These are phyloP conservation scores for Channallabes apus DNA, from an alignment of 2,797 vertebrate species.

Conservation along the genomic window DNA sequence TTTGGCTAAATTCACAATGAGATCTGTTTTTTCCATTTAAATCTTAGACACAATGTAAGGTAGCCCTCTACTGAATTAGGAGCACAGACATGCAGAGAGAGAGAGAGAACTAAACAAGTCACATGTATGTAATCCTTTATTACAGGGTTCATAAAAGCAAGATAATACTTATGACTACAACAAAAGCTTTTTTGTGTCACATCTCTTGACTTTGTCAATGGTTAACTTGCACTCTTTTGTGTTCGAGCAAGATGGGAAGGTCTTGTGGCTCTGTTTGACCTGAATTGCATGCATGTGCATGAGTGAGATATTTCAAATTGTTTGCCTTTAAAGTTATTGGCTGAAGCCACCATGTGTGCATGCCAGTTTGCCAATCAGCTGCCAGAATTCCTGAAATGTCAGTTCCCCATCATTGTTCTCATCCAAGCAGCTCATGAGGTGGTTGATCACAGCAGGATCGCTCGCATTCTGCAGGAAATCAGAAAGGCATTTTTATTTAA, in stretches of 20 bases:
- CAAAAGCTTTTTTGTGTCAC: constrained; percentile 66
- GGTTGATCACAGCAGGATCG: constrained; percentile 64
- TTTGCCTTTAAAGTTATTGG: constrained; percentile 49
- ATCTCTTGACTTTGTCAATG: constrained; percentile 57
- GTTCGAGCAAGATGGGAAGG: constrained; percentile 17
- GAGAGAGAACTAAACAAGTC: not conserved
- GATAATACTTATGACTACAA: constrained; percentile 49
- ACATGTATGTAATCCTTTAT: constrained; percentile 39
- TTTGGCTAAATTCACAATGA: not conserved
- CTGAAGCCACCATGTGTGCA: constrained; percentile 70
- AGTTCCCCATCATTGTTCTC: constrained; percentile 76
- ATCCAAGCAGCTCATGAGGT: constrained; percentile 76
- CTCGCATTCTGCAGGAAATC: constrained; percentile 67
- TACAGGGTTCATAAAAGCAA: constrained; percentile 53
- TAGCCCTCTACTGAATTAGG: not conserved
- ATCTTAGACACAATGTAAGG: not conserved
- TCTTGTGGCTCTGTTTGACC: constrained; percentile 8
- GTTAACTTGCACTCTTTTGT: constrained; percentile 55
- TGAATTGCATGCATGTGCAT: constrained; percentile 2
- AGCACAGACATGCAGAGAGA: not conserved
- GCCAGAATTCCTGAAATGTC: constrained; percentile 80
- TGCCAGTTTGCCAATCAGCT: constrained; percentile 76
- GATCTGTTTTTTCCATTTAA: not conserved
- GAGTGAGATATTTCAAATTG: not conserved
- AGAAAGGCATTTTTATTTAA: constrained; percentile 38